Evolutionary conservation across 1,140 invertebrate species (phyloP).

Genomic region (Idris sp.): DNA sequence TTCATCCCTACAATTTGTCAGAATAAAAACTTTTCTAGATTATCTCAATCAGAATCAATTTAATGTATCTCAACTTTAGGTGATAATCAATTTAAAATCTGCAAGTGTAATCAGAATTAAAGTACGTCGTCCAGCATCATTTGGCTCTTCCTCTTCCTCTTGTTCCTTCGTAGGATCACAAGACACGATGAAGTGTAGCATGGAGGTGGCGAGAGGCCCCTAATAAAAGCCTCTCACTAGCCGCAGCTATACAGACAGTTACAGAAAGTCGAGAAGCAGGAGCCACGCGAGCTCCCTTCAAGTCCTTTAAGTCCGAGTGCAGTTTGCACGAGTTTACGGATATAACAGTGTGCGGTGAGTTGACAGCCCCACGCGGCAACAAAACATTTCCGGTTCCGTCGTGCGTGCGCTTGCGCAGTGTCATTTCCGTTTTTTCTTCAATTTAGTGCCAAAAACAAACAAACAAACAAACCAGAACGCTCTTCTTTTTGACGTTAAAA

Average conservation of each 20-base stretch:
- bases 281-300: conserved; percentile 70
- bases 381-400: conserved; percentile 53
- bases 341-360: conserved; percentile 71
- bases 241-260: conserved; percentile 76
- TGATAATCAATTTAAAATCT: no score
- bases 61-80: no score
- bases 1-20: no score
- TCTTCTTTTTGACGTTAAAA: no score
- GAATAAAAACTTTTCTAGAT: no score
- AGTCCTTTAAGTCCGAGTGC: conserved; percentile 58
- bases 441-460: no score
- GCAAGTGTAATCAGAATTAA: no score
- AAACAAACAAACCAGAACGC: no score
- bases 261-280: conserved; percentile 75
- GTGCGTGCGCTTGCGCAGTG: conserved; percentile 3
- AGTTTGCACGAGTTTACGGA: conserved; percentile 64
- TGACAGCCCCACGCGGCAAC: conserved; percentile 47
- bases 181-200: conserved; percentile 70
- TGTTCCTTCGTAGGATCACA: conserved; percentile 63
- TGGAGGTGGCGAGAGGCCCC: conserved; percentile 76
- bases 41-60: no score
- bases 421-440: conserved; percentile 3
- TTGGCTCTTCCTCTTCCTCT: conserved; percentile 60
- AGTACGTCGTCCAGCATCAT: conserved; percentile 30
- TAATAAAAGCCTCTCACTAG: conserved; percentile 79